Conservation (phyloP, 2,113 vertebrate species). For the Eublepharis macularius region DNA sequence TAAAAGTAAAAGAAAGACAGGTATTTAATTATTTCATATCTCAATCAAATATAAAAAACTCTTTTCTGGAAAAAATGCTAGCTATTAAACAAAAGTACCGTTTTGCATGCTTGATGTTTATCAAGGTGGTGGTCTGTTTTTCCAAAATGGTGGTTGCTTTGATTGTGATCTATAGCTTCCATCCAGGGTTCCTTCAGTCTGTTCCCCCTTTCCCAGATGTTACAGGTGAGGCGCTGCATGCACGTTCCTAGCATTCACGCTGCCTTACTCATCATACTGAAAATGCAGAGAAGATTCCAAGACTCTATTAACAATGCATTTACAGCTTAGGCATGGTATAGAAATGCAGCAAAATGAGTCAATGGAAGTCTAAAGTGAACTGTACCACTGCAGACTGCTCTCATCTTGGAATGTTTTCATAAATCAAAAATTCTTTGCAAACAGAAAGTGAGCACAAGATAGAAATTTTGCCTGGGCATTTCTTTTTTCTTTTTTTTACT, state of each 20-base stretch:
- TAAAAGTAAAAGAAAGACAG: conserved; percentile 77
- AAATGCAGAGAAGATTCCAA: background rate
- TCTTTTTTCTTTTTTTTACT: background rate
- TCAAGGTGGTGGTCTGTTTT: background rate
- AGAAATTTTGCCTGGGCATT: background rate
- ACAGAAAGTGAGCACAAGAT: background rate
- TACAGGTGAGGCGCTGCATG: background rate
- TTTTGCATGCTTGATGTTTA: background rate
- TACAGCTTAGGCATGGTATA: background rate
- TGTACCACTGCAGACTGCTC: background rate
- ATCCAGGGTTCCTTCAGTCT: background rate
- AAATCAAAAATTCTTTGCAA: background rate
- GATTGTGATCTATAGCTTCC: background rate
- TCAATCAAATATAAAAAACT: background rate
- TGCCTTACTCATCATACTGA: background rate
- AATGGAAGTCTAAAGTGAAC: background rate
- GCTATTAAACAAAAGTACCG: background rate
- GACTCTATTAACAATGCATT: background rate
- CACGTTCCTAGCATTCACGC: background rate
- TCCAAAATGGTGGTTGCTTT: background rate
- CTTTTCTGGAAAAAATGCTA: background rate
- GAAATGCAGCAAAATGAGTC: background rate
- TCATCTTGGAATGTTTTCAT: background rate
- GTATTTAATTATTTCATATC: conserved; percentile 43
- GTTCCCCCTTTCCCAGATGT: too few species aligned